Percentiles rank a stretch among this genome's conserved stretches.
Evolutionary conservation across 2,888 invertebrate genomes (phyloP).

Genomic region (Lutraria lutraria): DNA sequence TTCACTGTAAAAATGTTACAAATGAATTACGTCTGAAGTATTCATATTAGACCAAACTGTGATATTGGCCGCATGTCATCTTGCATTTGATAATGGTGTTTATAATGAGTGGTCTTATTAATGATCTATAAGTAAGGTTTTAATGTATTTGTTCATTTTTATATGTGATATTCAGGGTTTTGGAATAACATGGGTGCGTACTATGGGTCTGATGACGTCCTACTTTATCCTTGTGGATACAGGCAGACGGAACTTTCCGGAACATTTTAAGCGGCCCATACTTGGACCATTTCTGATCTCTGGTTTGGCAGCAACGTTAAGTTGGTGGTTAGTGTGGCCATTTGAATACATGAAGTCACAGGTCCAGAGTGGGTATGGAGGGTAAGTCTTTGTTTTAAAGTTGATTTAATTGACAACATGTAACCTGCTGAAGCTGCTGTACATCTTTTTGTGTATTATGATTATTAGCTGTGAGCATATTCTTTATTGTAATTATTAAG

Average conservation of each 20-base stretch:
- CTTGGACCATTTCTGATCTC: slow-evolving; percentile 85
- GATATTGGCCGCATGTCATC: too few relatives aligned
- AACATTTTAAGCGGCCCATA: slow-evolving; percentile 82
- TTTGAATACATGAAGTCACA: slow-evolving; percentile 86
- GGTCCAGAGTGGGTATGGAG: slow-evolving; percentile 84
- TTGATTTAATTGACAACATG: neutral
- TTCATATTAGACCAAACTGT: too few relatives aligned
- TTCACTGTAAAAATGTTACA: too few relatives aligned
- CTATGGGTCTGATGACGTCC: slow-evolving; percentile 84
- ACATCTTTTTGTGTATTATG: too few relatives aligned
- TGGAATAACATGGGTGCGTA: slow-evolving; percentile 84
- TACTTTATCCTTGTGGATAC: slow-evolving; percentile 85
- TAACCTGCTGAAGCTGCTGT: too few relatives aligned
- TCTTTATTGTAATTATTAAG: too few relatives aligned
- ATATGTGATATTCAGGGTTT: slow-evolving; percentile 79
- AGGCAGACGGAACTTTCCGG: slow-evolving; percentile 83
- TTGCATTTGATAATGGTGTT: too few relatives aligned
- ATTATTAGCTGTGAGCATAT: too few relatives aligned
- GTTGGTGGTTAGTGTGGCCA: slow-evolving; percentile 86
- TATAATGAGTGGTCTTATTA: too few relatives aligned
- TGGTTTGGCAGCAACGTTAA: slow-evolving; percentile 84
- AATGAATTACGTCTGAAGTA: too few relatives aligned
- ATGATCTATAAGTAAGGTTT: too few relatives aligned
- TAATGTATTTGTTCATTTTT: too few relatives aligned
- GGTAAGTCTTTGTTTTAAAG: slow-evolving; percentile 66